A percentile compares a stretch with the other conserved stretches of the same genome.
These are phyloP conservation scores for Urocitellus parryii DNA, from an alignment of 2,113 vertebrate genomes.

Conservation along the genomic window DNA sequence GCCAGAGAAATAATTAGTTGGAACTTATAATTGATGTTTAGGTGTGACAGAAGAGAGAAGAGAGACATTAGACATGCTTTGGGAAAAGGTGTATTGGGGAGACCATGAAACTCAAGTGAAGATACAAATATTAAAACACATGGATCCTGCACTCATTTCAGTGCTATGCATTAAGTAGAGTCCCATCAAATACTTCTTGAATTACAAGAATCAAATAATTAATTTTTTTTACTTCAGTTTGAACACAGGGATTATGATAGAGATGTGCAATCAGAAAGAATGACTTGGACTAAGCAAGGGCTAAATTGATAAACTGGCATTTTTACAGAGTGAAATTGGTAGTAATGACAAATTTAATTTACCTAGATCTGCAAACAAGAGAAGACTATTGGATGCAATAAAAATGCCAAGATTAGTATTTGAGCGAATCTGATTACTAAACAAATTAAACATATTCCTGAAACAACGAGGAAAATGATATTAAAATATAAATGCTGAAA, in stretches of 20 bases:
- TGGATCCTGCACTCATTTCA: neutral
- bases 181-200: neutral
- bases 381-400: neutral
- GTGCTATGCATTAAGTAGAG: neutral
- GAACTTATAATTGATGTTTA: neutral
- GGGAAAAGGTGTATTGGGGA: neutral
- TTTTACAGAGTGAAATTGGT: neutral
- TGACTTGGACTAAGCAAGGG: neutral
- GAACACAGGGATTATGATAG: neutral
- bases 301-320: neutral
- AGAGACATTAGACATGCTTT: neutral
- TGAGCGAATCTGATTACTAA: neutral
- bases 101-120: neutral
- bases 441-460: neutral
- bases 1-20: neutral
- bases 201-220: neutral
- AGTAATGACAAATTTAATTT: neutral
- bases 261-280: neutral
- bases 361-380: neutral
- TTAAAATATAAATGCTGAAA: neutral
- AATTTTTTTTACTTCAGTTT: neutral
- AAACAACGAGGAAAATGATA: neutral
- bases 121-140: neutral
- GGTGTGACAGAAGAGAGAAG: neutral
- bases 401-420: conserved; percentile 9